Evolutionary conservation across 2,113 vertebrate genomes (phyloP), one percentile per base, ranked within the genome.

Genomic region (Ifrita kowaldi): DNA sequence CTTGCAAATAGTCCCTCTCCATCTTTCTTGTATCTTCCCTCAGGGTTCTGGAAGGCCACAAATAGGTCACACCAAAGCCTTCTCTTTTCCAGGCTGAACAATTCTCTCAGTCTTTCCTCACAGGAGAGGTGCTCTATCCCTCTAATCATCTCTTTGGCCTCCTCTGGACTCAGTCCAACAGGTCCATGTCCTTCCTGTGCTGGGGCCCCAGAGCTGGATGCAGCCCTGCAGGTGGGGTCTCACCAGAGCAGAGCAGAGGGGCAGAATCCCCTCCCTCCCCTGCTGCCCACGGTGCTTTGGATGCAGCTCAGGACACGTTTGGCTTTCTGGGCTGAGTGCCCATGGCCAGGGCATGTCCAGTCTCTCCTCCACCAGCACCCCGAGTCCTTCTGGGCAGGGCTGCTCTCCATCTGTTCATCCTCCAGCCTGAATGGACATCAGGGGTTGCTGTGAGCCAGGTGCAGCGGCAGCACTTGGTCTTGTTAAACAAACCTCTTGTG

Each of bases 211-310:
- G 22, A 6, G 27, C 81, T 73, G 33, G 62, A 27, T 14, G 68
- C 39, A 73, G 47, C 20, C 1, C 26, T 62, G 13, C 52, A 62
- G 32, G 16, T 26, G 80, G 16, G 28, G 12, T 71, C 67, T 53
- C 56, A 44, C 2, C 56, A 42, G 50, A 30, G 16, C 13, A 81
- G 55, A 42, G 23, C 13, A 81, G 55, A 42, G 23, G n/a, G 30
- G 8, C 53, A 69, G 53, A 50, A 59, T 82, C 30, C 15, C 11
- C 35, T 82, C 23, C 32, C 49, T 42, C 1, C 7, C 27, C 33
- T 53, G 13, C 33, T 73, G 26, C 46, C 33, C 47, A 9, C 0
- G 0, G 18, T 1, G 39, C 16, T 27, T 1, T 37, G 68, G 19
- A 24, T 11, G 33, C 56, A 63, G 33, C 33, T 3, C 57, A 84